Conservation (phyloP, 2,113 vertebrate genomes). For the Athene cunicularia region DNA sequence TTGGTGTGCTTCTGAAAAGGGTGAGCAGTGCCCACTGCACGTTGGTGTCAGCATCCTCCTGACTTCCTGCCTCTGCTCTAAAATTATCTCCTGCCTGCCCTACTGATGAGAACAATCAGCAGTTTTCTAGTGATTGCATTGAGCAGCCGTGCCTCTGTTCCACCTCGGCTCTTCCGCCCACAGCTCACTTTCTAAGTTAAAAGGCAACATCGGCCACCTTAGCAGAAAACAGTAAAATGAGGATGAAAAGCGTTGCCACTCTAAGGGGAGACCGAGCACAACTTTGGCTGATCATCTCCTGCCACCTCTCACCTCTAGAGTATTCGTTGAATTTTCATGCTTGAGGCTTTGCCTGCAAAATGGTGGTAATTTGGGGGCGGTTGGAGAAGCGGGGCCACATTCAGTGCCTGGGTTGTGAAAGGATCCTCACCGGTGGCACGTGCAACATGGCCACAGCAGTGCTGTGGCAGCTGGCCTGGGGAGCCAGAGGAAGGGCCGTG, state of each 20-base stretch:
- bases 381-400: neutral
- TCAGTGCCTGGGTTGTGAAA: neutral
- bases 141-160: neutral
- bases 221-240: neutral
- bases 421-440: fast-evolving
- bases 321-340: neutral
- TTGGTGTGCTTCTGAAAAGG: neutral
- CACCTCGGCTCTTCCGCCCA: neutral
- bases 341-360: neutral
- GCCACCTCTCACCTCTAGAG: neutral
- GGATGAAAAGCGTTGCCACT: neutral
- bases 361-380: fast-evolving
- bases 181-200: neutral
- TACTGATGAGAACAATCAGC: neutral
- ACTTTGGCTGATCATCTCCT: neutral
- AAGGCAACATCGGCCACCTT: neutral
- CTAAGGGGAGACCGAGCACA: neutral
- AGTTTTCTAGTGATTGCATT: neutral
- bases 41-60: neutral
- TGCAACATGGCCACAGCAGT: fast-evolving
- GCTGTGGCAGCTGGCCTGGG: neutral
- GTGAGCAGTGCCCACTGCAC: neutral
- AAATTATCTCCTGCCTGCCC: neutral
- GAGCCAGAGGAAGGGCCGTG: neutral
- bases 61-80: neutral